Evolutionary conservation across 2,888 invertebrate species (phyloP).

Genomic region (Drosophila austrosaltans): DNA sequence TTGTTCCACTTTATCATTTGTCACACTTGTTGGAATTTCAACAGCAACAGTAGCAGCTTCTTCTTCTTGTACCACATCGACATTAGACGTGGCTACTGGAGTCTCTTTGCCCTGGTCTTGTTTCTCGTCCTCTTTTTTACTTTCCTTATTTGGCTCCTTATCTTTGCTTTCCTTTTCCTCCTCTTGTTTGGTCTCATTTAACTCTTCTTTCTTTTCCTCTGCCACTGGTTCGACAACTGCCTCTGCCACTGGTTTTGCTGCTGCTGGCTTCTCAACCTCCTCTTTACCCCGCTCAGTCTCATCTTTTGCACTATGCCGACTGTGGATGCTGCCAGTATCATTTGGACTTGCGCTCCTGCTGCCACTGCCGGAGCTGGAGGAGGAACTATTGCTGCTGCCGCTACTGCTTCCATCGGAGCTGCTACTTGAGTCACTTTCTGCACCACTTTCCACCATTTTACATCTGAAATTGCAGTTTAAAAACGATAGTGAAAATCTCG

Average conservation of each 20-base stretch:
- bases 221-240: conserved; percentile 14
- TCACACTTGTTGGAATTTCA: background rate
- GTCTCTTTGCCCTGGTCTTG: conserved; percentile 1
- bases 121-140: background rate
- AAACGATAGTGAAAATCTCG: conserved; percentile 5
- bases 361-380: conserved; percentile 46
- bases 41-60: conserved; percentile 13
- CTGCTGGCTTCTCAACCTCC: background rate
- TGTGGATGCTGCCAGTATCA: conserved; percentile 38
- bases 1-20: conserved; percentile 16
- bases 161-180: background rate
- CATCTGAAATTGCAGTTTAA: conserved; percentile 1
- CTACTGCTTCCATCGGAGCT: conserved; percentile 51
- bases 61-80: conserved; percentile 35
- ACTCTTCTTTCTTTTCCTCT: conserved; percentile 16
- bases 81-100: conserved; percentile 14
- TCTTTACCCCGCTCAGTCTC: conserved; percentile 3
- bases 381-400: conserved; percentile 47
- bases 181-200: conserved; percentile 13
- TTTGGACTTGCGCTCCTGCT: conserved; percentile 46
- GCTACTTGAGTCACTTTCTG: conserved; percentile 63
- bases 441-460: conserved; percentile 69
- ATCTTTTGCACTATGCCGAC: conserved; percentile 19
- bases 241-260: conserved; percentile 6
- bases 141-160: background rate